Base-by-base conservation (phyloP, 2,113 vertebrate species). In the Daphoenositta chrysoptera region DNA sequence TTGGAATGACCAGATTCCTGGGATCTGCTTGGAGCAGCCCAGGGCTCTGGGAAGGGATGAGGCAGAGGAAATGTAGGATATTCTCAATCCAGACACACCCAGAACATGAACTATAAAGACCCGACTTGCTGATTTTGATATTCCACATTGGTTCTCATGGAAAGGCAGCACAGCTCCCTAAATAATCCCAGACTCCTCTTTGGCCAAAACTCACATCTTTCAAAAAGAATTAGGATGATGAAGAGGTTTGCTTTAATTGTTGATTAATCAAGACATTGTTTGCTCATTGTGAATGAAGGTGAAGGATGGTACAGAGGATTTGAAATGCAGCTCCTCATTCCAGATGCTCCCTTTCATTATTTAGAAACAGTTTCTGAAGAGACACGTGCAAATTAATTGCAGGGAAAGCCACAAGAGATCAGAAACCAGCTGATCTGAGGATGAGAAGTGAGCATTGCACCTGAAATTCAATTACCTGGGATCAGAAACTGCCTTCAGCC, bases 381-480 rank as follows among this genome's bases (percentile, higher is more conserved):
- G 53, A 66, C 47, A 69, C 1, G 8, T 60, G 76, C n/a, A 61
- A 70, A 82, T 76, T 76, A 84, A 94, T 54, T 87, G 81, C 65
- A 89, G 64, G 73, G 61, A 69, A 87, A 89, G 69, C 37, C 73
- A 60, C 12, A 75, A 51, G 92, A 68, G 58, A 75, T 75, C 47
- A 89, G 81, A 68, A 89, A 47, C 8, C 54, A 44, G 65, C 23
- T 71, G 39, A 7, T 79, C 23, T 48, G 65, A 75, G 73, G 69
- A 70, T 35, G 65, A 53, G 31, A 69, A 91, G 66, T 10, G 48
- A 87, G 84, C 51, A 4, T 0, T 87, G 83, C 68, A 72, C 50
- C 73, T 83, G 91, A 92, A 93, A 81, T 54, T 40, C 84, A 95
- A 96, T 89, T 48, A 65, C 87, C 77, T 81, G 66, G 35, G 45